Evolutionary conservation across 2,113 vertebrate genomes (phyloP), one percentile per base, ranked within the genome.

Genomic region (Microcebus ravelobensis): DNA sequence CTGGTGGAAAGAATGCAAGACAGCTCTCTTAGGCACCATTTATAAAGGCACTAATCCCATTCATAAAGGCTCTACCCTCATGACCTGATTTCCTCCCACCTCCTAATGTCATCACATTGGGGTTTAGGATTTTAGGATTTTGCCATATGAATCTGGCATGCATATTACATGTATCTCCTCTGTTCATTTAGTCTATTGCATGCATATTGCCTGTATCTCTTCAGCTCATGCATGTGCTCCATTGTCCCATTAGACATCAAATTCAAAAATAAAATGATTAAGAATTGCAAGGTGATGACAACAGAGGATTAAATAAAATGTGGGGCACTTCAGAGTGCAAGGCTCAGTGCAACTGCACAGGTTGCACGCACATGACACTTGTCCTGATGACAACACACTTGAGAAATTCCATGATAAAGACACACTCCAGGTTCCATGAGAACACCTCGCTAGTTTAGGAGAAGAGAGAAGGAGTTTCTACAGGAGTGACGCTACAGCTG

Each of bases 371-470:
- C n/a, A 45, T 0, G 34, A 68, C 68, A 18, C 42, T 63, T 27
- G 52, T 73, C 63, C 48, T 31, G 36, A 59, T 36, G 73, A 27
- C 1, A 39, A 8, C 3, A 27, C 6, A 29, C 9, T 36, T 52
- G 84, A 88, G 87, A 91, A 92, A 70, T 57, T 71, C 45, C 45
- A 76, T 36, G 48, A 73, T 68, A 27, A 90, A 71, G 27, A 71
- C 1, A 42, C 18, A 31, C 39, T 36, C 2, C 31, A 23, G 17
- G 42, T 50, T 93, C 57, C 77, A 13, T 5, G 61, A n/a, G 73
- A 57, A 52, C 34, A 5, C 8, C 1, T 79, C 9, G 18, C 2
- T 7, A 84, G 65, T 81, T 57, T 48, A 31, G 52, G 34, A 48
- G 52, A 71, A 67, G 52, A 76, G 52, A 87, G 45, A 61, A 45